Evolutionary conservation across 2,113 vertebrate genomes (phyloP), one percentile per base, ranked within the genome.

Genomic region (Sorex fumeus): DNA sequence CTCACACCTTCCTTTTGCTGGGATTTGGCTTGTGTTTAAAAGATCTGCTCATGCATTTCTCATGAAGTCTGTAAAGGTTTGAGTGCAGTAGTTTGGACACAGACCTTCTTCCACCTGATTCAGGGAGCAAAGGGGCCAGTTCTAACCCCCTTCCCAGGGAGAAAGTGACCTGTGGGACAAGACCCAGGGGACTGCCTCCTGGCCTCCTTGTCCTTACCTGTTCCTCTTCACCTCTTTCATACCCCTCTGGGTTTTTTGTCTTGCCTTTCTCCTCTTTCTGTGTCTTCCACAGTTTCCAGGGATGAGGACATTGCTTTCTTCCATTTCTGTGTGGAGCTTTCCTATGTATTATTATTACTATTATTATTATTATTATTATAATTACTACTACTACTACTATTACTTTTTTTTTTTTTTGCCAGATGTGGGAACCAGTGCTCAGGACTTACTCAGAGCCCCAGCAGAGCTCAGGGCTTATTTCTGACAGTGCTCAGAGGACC

Each of bases 21-120:
- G 83, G 93, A 62, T 74, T 23, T 66, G 60, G 13, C 18, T 15
- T 81, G 18, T 21, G 45, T 93, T 86, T 69, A 69, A 28, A 67
- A 88, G 43, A 60, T 16, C 53, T n/a, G 32, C 43, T 32, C 43
- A 0, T 53, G 12, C 15, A 6, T 84, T 84, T 47, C 47, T 77
- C 16, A n/a, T n/a, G n/a, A 8, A 6, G 18, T 92, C 47, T 82
- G 50, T 53, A 21, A 21, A 19, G 57, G 10, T 27, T 30, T 50
- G 60, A 2, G 34, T 67, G 45, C 67, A n/a, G n/a, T 23, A n/a
- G n/a, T 32, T 15, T 71, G 30, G 15, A 36, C 25, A 77, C 27
- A 60, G 57, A 60, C 57, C 21, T 60, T 60, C 21, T 60, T 60
- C 57, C 11, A 60, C 79, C 62, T 91, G 6, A n/a, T 90, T 83